Percentiles rank a stretch among this genome's conserved stretches.
phyloP scores from a whole-genome alignment of 1,140 invertebrate species.

The Hyphantria cunea region DNA sequence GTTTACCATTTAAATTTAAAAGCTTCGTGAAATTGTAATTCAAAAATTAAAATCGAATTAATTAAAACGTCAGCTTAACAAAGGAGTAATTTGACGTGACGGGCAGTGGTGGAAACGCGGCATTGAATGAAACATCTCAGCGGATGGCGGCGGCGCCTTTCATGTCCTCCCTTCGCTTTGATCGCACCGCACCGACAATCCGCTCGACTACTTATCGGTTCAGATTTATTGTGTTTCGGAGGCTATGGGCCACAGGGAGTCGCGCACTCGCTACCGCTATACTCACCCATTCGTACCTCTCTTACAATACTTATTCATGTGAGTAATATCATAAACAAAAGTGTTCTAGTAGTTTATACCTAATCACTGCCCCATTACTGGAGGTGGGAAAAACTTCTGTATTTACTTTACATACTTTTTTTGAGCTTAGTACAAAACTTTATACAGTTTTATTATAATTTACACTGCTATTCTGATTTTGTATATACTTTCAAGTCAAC shows the following conservation, averaged over 20 bases:
- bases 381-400: neutral
- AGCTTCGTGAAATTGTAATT: too few species aligned
- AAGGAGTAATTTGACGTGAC: constrained; percentile 63
- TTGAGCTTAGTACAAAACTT: too few species aligned
- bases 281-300: constrained; percentile 52
- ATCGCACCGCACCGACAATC: constrained; percentile 74
- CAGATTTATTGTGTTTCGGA: constrained; percentile 80
- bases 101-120: constrained; percentile 61
- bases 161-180: constrained; percentile 71
- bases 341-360: constrained; percentile 35
- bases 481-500: too few species aligned
- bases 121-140: constrained; percentile 63
- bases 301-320: constrained; percentile 58
- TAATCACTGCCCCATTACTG: neutral
- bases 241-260: constrained; percentile 60
- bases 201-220: constrained; percentile 77
- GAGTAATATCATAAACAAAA: constrained; percentile 51
- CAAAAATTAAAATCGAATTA: constrained; percentile 68
- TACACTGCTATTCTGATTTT: too few species aligned
- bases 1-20: too few species aligned
- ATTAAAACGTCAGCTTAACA: constrained; percentile 72
- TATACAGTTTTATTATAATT: too few species aligned
- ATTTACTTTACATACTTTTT: neutral
- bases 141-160: constrained; percentile 65
- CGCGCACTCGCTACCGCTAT: constrained; percentile 45